Evolutionary conservation across 2,888 invertebrate species (phyloP).

Genomic region (Nysson spinosus): DNA sequence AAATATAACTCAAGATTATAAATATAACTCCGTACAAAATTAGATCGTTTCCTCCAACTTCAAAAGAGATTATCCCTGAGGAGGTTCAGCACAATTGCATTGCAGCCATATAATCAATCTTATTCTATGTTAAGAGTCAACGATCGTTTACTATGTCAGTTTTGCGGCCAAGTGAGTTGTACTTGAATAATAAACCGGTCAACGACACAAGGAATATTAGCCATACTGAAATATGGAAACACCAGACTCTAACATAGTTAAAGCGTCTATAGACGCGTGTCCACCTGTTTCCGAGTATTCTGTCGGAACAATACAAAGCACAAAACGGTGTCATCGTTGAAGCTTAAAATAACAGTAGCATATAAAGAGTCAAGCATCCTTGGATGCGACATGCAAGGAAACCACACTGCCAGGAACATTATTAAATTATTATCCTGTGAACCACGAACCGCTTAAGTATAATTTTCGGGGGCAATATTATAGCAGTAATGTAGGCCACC

Average conservation of each 20-base stretch:
- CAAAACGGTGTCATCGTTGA: not conserved
- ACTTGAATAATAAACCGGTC: not conserved
- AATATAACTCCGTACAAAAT: too few species aligned
- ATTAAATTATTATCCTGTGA: constrained; percentile 26
- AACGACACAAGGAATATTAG: not conserved
- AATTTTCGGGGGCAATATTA: constrained; percentile 19
- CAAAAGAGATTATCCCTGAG: too few species aligned
- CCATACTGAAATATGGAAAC: not conserved
- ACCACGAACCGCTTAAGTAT: constrained; percentile 18
- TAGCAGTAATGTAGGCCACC: constrained; percentile 31
- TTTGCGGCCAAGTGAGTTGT: too few species aligned
- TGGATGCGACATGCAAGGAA: constrained; percentile 17
- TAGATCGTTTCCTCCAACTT: too few species aligned
- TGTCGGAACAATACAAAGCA: not conserved
- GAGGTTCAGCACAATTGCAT: too few species aligned
- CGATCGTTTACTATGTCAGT: too few species aligned
- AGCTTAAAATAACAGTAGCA: not conserved
- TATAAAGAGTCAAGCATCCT: constrained; percentile 12
- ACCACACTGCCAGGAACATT: constrained; percentile 7
- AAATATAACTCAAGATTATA: too few species aligned
- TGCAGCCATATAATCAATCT: too few species aligned
- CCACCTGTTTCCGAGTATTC: not conserved
- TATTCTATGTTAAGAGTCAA: too few species aligned
- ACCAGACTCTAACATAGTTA: not conserved
- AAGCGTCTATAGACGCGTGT: not conserved